These are phyloP conservation scores for Hemibagrus wyckioides DNA, from an alignment of 2,113 vertebrate species.

Conservation along the genomic window DNA sequence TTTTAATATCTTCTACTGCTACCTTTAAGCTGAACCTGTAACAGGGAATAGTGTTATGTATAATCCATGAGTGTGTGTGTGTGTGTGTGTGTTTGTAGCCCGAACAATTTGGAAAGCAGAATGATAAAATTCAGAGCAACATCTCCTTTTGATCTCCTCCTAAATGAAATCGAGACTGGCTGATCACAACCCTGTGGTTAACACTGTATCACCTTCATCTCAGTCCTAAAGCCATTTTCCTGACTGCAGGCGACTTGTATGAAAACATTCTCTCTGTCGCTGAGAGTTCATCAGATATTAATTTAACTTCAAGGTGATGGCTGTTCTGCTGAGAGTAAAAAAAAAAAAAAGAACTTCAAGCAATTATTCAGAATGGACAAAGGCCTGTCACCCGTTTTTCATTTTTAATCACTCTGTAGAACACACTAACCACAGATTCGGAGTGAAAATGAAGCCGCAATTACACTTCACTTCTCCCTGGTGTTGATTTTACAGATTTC, in stretches of 20 bases:
- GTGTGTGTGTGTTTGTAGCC: not conserved
- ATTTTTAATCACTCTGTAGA: slow-evolving; percentile 3
- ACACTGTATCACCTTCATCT: not conserved
- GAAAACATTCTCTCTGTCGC: not conserved
- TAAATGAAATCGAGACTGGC: not conserved
- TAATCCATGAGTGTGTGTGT: not conserved
- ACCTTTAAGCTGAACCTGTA: not conserved
- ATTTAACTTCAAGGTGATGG: slow-evolving; percentile 36
- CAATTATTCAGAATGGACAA: slow-evolving; percentile 29
- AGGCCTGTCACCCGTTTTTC: not conserved
- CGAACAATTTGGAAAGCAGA: not conserved
- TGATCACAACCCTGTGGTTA: not conserved
- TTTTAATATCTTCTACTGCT: not conserved
- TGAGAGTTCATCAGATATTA: slow-evolving; percentile 29
- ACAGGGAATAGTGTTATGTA: not conserved
- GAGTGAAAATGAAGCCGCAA: not conserved
- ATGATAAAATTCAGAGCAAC: not conserved
- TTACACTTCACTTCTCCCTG: not conserved
- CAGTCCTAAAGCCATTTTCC: not conserved
- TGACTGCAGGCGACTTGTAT: not conserved
- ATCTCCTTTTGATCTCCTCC: not conserved
- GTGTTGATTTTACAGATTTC: not conserved
- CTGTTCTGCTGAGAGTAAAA: not conserved
- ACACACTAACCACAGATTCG: not conserved
- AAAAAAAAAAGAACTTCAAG: slow-evolving; percentile 10